phyloP scores from a whole-genome alignment of 2,113 vertebrate genomes.

The Indicator maculatus region DNA sequence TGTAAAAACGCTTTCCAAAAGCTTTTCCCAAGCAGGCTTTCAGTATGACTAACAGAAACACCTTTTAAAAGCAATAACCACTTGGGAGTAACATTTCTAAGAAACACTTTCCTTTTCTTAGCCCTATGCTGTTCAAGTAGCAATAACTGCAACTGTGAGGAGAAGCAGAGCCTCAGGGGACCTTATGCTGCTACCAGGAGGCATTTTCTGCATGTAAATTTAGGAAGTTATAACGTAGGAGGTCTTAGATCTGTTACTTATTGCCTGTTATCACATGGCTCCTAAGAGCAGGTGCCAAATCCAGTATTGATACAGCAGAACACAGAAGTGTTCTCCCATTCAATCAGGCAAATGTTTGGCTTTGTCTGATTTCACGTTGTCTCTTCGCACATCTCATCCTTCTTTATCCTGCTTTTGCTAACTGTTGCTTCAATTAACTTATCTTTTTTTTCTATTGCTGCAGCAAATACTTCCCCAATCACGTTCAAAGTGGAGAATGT shows the following conservation, averaged over 20 bases:
- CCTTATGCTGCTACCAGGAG: background rate
- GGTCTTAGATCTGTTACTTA: background rate
- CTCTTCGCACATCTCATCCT: background rate
- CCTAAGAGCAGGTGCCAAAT: background rate
- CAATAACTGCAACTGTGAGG: background rate
- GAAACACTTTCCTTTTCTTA: background rate
- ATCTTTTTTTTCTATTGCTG: background rate
- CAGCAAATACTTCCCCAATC: background rate
- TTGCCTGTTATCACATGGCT: background rate
- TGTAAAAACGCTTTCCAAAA: constrained; percentile 12
- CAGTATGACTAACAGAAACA: background rate
- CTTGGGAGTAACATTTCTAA: background rate
- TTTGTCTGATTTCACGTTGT: background rate
- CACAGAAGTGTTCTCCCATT: background rate
- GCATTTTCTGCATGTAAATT: background rate
- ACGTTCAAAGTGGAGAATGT: background rate
- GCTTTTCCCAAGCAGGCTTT: background rate
- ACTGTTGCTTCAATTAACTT: background rate
- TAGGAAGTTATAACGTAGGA: background rate
- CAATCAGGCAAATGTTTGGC: background rate
- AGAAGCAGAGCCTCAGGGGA: constrained; percentile 2
- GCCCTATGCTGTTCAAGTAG: background rate
- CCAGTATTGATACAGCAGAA: background rate
- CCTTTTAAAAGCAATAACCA: background rate
- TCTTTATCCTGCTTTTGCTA: background rate